A percentile compares a stretch with the other conserved stretches of the same genome.
Conservation (phyloP, 2,797 vertebrate genomes). For the Enteromius treurensis region DNA sequence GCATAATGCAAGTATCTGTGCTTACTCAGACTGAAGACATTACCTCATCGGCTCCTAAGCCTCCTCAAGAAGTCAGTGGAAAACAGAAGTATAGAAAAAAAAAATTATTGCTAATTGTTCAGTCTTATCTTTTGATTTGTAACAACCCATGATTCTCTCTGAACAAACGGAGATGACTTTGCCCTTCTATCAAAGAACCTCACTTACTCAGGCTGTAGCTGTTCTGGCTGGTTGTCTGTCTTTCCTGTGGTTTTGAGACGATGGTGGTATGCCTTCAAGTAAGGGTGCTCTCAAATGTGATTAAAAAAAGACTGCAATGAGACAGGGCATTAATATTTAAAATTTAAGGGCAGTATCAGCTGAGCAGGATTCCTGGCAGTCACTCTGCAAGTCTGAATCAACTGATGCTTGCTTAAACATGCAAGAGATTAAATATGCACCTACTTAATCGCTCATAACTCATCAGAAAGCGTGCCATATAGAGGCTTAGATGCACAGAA, state of each 20-base stretch:
- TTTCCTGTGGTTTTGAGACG: constrained; percentile 52
- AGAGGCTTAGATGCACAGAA: constrained; percentile 42
- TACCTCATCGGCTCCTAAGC: constrained; percentile 53
- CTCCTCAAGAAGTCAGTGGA: constrained; percentile 22
- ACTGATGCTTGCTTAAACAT: constrained; percentile 60
- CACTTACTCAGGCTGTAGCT: constrained; percentile 60
- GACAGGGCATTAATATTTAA: constrained; percentile 71
- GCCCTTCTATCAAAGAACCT: constrained; percentile 62
- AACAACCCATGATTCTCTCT: constrained; percentile 60
- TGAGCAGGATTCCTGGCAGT: constrained; percentile 58
- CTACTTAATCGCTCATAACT: constrained; percentile 58
- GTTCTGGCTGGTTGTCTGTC: constrained; percentile 19
- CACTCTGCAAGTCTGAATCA: constrained; percentile 56
- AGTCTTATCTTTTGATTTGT: constrained; percentile 64
- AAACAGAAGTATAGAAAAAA: background rate
- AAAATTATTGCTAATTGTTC: constrained; percentile 51
- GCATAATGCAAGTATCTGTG: constrained; percentile 84
- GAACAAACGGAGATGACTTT: constrained; percentile 48
- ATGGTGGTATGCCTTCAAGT: constrained; percentile 54
- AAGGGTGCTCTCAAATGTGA: constrained; percentile 59
- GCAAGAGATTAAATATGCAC: constrained; percentile 58
- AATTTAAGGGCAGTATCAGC: constrained; percentile 55
- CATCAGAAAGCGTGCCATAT: constrained; percentile 50
- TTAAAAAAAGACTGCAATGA: constrained; percentile 64
- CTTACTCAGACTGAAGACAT: constrained; percentile 73